Evolutionary conservation across 2,113 vertebrate genomes (phyloP).

Genomic region (Nothobranchius kuhntae): DNA sequence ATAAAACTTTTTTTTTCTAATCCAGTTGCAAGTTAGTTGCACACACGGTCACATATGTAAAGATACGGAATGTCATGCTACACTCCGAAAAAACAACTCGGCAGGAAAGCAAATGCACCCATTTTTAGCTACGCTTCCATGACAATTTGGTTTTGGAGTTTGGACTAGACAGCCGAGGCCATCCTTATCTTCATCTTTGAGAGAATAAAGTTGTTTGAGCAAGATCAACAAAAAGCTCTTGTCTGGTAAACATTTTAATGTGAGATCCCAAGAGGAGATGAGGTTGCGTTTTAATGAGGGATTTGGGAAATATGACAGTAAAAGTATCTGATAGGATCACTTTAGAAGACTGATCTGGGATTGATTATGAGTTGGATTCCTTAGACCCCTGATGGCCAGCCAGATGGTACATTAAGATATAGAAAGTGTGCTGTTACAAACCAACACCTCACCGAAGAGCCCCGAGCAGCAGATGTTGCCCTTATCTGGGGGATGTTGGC

Average conservation of each 20-base stretch:
- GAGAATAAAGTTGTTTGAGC: background rate
- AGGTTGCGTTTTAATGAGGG: constrained; percentile 17
- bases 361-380: constrained; percentile 37
- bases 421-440: constrained; percentile 26
- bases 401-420: constrained; percentile 60
- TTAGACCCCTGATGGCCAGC: constrained; percentile 16
- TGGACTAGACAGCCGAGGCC: too few species aligned
- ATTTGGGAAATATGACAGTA: constrained; percentile 14
- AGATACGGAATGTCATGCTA: too few species aligned
- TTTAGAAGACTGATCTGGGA: constrained; percentile 39
- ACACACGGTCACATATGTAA: background rate
- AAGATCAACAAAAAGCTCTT: constrained; percentile 6
- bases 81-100: too few species aligned
- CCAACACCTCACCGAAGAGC: constrained; percentile 51
- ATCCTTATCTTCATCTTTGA: background rate
- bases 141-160: background rate
- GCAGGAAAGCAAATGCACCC: background rate
- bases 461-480: constrained; percentile 62
- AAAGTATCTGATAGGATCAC: constrained; percentile 1
- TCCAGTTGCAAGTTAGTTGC: background rate
- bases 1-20: background rate
- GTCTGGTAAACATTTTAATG: background rate
- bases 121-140: background rate
- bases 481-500: constrained; percentile 55
- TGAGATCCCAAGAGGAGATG: background rate